These are phyloP conservation scores for Liposcelis brunnea DNA, from an alignment of 2,888 invertebrate species.

Conservation along the genomic window DNA sequence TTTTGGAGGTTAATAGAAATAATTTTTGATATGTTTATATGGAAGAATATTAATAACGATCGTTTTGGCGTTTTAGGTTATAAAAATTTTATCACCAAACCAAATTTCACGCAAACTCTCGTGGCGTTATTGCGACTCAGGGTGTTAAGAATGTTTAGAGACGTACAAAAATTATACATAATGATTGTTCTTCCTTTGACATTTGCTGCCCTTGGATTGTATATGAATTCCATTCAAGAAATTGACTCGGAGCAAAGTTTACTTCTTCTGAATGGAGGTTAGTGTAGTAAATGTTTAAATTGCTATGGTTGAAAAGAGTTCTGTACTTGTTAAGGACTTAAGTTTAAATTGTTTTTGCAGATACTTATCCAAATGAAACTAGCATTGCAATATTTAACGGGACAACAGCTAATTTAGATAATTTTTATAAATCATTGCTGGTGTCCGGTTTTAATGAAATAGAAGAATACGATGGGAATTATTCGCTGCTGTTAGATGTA, in stretches of 20 bases:
- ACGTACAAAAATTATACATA: constrained; percentile 53
- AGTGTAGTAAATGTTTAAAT: constrained; percentile 6
- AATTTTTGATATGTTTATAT: neutral
- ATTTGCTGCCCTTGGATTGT: constrained; percentile 49
- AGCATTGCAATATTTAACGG: constrained; percentile 27
- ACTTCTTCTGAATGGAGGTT: constrained; percentile 38
- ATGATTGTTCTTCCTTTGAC: constrained; percentile 52
- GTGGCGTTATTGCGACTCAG: constrained; percentile 49
- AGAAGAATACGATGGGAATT: constrained; percentile 45
- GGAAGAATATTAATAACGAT: neutral
- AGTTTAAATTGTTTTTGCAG: constrained; percentile 18
- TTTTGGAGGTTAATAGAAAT: constrained; percentile 2
- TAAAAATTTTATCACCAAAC: constrained; percentile 27
- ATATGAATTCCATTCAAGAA: constrained; percentile 42
- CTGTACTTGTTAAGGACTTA: too few relatives aligned
- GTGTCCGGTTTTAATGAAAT: constrained; percentile 25
- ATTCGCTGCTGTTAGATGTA: constrained; percentile 40
- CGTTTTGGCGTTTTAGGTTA: neutral
- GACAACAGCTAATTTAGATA: constrained; percentile 20
- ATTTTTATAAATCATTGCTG: constrained; percentile 23
- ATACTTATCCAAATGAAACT: constrained; percentile 38
- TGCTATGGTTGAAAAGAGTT: neutral
- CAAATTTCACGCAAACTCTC: constrained; percentile 42
- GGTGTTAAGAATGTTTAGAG: constrained; percentile 45
- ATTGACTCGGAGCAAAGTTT: constrained; percentile 44